Base-by-base conservation (phyloP, 2,888 invertebrate species). In the Harpagoxenus sublaevis region DNA sequence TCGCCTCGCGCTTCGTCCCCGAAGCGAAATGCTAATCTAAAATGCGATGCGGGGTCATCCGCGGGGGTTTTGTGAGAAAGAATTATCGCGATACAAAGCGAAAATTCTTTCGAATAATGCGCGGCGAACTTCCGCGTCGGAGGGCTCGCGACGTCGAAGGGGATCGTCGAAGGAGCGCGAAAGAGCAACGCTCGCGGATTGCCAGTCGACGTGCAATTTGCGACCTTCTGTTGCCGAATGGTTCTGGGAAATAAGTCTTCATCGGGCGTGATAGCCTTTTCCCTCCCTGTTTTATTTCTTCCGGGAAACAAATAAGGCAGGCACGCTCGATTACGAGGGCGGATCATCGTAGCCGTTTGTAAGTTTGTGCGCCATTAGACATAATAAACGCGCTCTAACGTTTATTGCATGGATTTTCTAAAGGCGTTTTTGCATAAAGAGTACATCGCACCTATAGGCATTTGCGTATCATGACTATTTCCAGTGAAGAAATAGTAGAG, bases 1-100 rank as follows among this genome's bases (percentile, higher is more conserved):
- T 65, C 53, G 57, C 63, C 81, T 42, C 79, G 18, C 73, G 57
- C 71, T 31, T 31, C 60, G 51, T 65, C 75, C 65, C 75, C 75
- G 53, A 73, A 18, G 74, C 82, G 53, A n/a, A 73, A 82, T 75
- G 75, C 35, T 81, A 81, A 81, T 81, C 60, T 68, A 55, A 78
- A 73, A 70, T 60, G 66, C 53, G 10, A 12, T 42, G 71, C 18
- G 71, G 28, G 71, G 79, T 71, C 79, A 51, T 60, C 48, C 35
- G 71, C 6, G 79, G 23, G 23, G 35, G 15, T 60, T 79, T 81
- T 71, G 71, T 81, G 79, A 81, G 71, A 81, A 71, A 71, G 60
- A 81, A 81, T 78, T n/a, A 78, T 81, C 18, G 60, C 71, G 79
- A 75, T 75, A 75, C 23, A 10, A n/a, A 23, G 9, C 28, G 63